phyloP scores from a whole-genome alignment of 1,140 invertebrate genomes.

The Calycopis cecrops region DNA sequence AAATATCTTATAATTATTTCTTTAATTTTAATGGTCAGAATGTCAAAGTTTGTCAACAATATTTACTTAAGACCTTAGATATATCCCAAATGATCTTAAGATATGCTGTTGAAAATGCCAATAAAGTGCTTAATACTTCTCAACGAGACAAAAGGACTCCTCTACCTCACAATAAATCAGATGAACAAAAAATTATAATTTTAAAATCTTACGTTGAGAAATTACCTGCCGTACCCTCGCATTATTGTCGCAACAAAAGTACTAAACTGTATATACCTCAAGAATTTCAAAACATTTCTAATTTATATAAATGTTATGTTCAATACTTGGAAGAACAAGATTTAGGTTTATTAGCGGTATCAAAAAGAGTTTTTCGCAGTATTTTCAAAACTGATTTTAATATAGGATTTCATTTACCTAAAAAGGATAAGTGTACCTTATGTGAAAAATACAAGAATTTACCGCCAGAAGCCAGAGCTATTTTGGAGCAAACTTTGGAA shows the following conservation, averaged over 20 bases:
- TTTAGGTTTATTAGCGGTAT: not conserved
- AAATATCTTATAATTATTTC: conserved; percentile 1
- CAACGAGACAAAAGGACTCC: conserved; percentile 1
- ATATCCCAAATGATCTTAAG: conserved; percentile 8
- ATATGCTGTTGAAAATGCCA: conserved; percentile 2
- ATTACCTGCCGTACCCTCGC: not conserved
- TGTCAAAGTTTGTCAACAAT: not conserved
- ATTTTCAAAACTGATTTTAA: conserved; percentile 9
- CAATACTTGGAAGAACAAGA: not conserved
- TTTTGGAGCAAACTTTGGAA: not conserved
- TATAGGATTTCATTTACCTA: too few species aligned
- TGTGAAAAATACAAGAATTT: conserved; percentile 10
- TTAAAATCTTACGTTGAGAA: not conserved
- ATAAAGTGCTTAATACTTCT: conserved; percentile 2
- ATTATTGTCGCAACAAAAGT: not conserved
- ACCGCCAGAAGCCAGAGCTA: not conserved
- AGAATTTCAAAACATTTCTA: not conserved
- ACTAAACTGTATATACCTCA: not conserved
- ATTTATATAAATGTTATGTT: conserved; percentile 3
- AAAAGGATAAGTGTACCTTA: conserved; percentile 4
- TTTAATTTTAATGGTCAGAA: not conserved
- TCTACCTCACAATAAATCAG: not conserved
- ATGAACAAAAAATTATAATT: not conserved
- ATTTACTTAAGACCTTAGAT: conserved; percentile 4
- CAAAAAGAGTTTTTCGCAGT: not conserved